Conservation (phyloP, 92 coral and sea anemone genomes). For the Heteractis magnifica region DNA sequence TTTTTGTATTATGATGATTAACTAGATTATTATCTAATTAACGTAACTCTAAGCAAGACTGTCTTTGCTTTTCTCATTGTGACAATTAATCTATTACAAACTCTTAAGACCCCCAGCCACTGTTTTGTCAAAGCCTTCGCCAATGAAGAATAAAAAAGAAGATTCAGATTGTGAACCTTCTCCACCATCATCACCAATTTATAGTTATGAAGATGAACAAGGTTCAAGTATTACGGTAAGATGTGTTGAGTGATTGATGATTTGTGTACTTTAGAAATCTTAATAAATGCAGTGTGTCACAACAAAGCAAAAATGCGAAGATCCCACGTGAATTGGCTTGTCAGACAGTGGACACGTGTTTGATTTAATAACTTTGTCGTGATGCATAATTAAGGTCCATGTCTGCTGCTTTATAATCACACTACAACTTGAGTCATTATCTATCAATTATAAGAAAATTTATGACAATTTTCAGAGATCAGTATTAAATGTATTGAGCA, state of each 20-base stretch:
- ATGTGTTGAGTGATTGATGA: constrained; percentile 29
- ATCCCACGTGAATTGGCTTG: constrained; percentile 1
- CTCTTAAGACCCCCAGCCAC: constrained; percentile 91
- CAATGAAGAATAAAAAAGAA: constrained; percentile 74
- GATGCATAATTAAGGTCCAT: constrained; percentile 14
- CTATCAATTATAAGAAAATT: not conserved
- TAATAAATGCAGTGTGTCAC: not conserved
- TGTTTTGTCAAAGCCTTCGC: constrained; percentile 84
- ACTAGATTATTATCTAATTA: constrained; percentile 30
- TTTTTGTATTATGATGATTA: constrained; percentile 26
- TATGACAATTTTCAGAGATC: too few species aligned
- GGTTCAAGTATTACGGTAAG: constrained; percentile 96
- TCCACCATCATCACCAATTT: constrained; percentile 91
- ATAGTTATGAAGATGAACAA: constrained; percentile 69
- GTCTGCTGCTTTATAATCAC: constrained; percentile 3
- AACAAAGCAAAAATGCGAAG: constrained; percentile 15
- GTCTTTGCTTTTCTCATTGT: constrained; percentile 1
- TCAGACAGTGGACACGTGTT: constrained; percentile 21
- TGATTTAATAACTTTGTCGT: constrained; percentile 8
- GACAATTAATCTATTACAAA: constrained; percentile 17
- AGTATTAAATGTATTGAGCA: not conserved
- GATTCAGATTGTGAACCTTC: constrained; percentile 95
- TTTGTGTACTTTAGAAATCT: constrained; percentile 7
- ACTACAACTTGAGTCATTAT: not conserved
- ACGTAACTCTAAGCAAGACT: constrained; percentile 9